Conservation (phyloP, 2,797 vertebrate species). For the Streptopelia turtur region DNA sequence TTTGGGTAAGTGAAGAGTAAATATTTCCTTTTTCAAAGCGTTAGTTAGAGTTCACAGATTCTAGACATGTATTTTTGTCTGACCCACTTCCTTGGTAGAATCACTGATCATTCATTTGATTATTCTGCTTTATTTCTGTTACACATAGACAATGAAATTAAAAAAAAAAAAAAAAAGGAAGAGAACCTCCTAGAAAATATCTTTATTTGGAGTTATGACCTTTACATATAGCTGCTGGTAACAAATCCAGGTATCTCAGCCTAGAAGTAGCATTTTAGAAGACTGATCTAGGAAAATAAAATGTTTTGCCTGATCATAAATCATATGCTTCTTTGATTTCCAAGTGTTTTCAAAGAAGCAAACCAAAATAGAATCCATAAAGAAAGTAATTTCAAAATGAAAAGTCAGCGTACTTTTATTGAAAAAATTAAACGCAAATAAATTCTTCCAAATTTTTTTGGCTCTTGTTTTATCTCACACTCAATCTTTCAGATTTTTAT, state of each 20-base stretch:
- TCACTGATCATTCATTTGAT: background rate
- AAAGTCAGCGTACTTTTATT: background rate
- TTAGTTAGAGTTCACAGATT: background rate
- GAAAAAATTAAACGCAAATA: background rate
- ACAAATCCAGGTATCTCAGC: background rate
- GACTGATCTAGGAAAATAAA: background rate
- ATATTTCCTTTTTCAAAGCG: background rate
- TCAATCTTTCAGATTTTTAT: background rate
- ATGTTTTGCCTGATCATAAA: background rate
- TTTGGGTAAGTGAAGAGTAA: background rate
- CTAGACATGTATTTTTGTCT: background rate
- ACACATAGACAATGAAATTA: background rate
- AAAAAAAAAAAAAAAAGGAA: background rate
- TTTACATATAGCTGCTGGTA: background rate
- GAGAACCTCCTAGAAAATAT: background rate
- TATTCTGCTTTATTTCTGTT: background rate
- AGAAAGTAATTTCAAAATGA: background rate
- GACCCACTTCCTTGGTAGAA: background rate
- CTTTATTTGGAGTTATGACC: background rate
- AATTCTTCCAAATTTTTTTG: background rate
- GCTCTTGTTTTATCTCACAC: background rate
- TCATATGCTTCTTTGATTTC: background rate
- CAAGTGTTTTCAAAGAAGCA: background rate
- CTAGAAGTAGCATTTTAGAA: background rate
- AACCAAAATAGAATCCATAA: background rate